Percentiles rank a stretch among this genome's conserved stretches.
phyloP scores from a whole-genome alignment of 2,888 invertebrate species.

The Pegoplata infirma region DNA sequence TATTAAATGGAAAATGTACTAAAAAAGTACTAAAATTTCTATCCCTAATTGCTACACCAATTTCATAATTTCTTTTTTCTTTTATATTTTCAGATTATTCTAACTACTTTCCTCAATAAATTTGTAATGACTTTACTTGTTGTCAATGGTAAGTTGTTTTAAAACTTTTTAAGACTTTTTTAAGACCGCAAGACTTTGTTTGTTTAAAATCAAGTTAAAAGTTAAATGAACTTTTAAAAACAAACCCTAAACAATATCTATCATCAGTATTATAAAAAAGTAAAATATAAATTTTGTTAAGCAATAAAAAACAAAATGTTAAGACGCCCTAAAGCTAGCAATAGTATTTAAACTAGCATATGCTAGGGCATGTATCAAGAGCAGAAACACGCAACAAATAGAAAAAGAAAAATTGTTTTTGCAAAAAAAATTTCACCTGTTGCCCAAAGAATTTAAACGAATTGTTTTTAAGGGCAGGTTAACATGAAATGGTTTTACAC shows the following conservation, averaged over 20 bases:
- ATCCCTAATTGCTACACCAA: no score
- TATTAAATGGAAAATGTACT: no score
- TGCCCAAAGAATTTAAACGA: not conserved
- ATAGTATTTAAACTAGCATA: not conserved
- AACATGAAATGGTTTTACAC: slow-evolving; percentile 17
- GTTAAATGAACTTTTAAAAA: not conserved
- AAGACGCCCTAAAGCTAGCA: not conserved
- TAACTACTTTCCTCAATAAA: not conserved
- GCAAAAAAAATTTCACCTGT: no score
- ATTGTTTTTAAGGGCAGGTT: no score
- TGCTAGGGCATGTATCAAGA: not conserved
- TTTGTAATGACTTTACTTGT: not conserved
- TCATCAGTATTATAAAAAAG: not conserved
- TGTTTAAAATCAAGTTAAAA: not conserved
- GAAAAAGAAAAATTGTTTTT: not conserved
- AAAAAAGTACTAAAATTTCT: no score
- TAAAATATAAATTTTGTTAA: not conserved
- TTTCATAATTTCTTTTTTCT: not conserved
- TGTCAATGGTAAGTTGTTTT: not conserved
- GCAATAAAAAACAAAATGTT: not conserved
- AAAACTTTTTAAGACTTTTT: not conserved
- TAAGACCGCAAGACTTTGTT: not conserved
- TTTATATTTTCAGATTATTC: not conserved
- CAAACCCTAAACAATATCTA: not conserved
- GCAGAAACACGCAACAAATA: not conserved